These are phyloP conservation scores for Dorcus hopei DNA, from an alignment of 2,888 invertebrate genomes.

Conservation along the genomic window DNA sequence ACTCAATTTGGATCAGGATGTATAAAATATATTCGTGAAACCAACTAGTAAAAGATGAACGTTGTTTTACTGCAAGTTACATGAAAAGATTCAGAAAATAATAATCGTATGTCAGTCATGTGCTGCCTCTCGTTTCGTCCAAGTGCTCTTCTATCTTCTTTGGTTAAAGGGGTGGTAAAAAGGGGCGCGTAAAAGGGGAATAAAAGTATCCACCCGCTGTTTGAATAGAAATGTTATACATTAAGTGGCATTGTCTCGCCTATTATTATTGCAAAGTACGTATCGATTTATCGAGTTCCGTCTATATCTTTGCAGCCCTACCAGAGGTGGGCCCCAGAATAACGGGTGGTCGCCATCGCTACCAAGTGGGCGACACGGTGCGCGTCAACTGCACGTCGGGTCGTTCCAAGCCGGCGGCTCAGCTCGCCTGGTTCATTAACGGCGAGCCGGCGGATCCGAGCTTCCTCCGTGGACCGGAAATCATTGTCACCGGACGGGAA, in stretches of 20 bases:
- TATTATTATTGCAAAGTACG: not conserved
- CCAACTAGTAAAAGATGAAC: too few species aligned
- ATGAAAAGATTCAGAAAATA: too few species aligned
- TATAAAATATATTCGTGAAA: too few species aligned
- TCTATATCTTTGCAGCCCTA: conserved; percentile 58
- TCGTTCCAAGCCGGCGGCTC: conserved; percentile 77
- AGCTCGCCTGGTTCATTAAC: conserved; percentile 84
- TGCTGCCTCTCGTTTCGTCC: too few species aligned
- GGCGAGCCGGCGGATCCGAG: conserved; percentile 63
- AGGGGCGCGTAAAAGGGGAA: not conserved
- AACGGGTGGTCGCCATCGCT: conserved; percentile 73
- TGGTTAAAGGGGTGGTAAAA: too few species aligned
- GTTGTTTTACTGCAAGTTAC: too few species aligned
- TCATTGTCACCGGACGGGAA: conserved; percentile 56
- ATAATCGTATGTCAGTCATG: too few species aligned
- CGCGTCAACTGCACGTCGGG: conserved; percentile 83
- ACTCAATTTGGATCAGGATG: too few species aligned
- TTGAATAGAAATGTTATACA: conserved; percentile 12
- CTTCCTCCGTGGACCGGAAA: conserved; percentile 53
- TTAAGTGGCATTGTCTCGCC: conserved; percentile 15
- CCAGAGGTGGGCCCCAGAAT: conserved; percentile 81
- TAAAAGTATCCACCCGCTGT: not conserved
- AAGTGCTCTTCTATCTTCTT: too few species aligned
- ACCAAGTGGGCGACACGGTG: conserved; percentile 78
- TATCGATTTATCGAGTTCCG: not conserved